Evolutionary conservation across 1,140 invertebrate species (phyloP), one percentile per base, ranked within the genome.

Genomic region (Nasonia longicornis): DNA sequence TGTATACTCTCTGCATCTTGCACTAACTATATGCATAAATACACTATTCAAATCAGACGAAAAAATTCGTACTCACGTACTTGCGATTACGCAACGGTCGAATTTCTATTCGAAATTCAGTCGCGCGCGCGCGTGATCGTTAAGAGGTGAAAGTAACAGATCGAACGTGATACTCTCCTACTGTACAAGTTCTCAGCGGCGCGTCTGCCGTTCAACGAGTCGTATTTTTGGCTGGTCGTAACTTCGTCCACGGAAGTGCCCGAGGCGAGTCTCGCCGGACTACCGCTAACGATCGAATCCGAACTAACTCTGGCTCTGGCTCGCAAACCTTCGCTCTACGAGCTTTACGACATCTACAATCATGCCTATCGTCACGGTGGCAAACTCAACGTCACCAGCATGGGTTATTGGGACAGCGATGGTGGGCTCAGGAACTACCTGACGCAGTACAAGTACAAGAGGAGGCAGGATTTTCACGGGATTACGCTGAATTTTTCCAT

Each of bases 361-460:
- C 92, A 91, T 10, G 91, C 91, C 69, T 90, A 89, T 81, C 88
- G 87, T 63, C 91, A 92, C 81, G 91, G 91, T 66, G 92, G 92
- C 26, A 82, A 86, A 78, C 83, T 93, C 58, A 92, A 91, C 85
- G 84, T 90, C 8, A 90, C 87, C 20, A 86, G 88, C 82, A 90
- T 92, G 86, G 92, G 92, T 64, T 84, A 84, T 42, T 93, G 89
- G 86, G 86, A 86, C 67, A 66, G 79, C 16, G 48, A 82, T 8
- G 38, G 84, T 58, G 90, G 90, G 14, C 85, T 92, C 26, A 81
- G 86, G 72, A 82, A 90, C 64, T 82, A 86, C 22, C 71, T 87
- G 4, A 87, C 87, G 67, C 86, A 87, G 70, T 90, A 89, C 81
- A 90, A 89, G 77, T 90, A 91, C 45, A 90, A 90, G 82, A 86